phyloP scores from a whole-genome alignment of 2,888 invertebrate species.

The Ichneumoninae sp. region DNA sequence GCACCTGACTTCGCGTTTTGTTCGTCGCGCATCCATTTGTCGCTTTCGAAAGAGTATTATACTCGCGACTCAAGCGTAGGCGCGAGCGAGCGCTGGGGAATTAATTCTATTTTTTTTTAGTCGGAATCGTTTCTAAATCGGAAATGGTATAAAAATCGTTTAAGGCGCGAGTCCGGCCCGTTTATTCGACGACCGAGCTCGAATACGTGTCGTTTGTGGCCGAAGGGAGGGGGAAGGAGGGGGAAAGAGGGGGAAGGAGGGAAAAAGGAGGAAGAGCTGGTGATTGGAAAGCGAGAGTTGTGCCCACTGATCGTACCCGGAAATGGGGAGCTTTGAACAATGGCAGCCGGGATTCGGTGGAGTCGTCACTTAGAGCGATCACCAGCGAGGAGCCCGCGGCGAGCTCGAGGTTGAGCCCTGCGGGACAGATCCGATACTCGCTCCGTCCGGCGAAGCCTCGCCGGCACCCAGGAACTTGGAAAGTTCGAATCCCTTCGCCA shows the following conservation, averaged over 20 bases:
- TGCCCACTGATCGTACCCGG: background rate
- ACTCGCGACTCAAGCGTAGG: background rate
- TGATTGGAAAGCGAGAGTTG: constrained; percentile 25
- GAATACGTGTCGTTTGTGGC: background rate
- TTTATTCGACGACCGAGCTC: constrained; percentile 6
- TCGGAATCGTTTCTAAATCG: constrained; percentile 6
- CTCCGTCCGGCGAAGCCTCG: background rate
- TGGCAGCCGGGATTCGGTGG: constrained; percentile 20
- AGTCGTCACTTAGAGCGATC: constrained; percentile 42
- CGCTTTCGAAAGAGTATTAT: constrained; percentile 25
- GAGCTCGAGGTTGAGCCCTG: constrained; percentile 4
- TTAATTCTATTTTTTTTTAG: constrained; percentile 9
- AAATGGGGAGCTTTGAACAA: constrained; percentile 27
- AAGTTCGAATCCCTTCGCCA: constrained; percentile 19
- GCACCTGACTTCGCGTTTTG: constrained; percentile 32
- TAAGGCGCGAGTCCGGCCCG: background rate
- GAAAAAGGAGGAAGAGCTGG: constrained; percentile 9
- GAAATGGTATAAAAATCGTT: background rate
- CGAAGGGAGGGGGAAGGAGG: background rate
- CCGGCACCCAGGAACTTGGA: background rate
- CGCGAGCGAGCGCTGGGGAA: constrained; percentile 3
- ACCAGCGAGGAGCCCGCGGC: background rate
- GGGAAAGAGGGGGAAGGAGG: background rate
- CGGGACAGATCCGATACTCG: constrained; percentile 19
- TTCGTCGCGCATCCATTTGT: constrained; percentile 9